These are phyloP conservation scores for Drosophila conformis DNA, from an alignment of 2,888 invertebrate species.

Conservation along the genomic window DNA sequence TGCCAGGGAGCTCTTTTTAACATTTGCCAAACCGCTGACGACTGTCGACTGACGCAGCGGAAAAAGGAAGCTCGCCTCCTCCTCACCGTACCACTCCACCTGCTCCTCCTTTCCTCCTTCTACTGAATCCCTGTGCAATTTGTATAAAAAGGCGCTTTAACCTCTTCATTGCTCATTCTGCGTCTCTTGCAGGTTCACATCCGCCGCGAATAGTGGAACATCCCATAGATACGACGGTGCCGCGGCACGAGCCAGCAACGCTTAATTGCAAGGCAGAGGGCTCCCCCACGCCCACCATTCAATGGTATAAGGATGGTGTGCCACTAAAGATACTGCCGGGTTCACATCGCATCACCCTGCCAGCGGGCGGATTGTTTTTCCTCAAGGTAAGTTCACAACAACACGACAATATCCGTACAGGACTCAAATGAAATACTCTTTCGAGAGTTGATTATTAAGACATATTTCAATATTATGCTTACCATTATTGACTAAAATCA, in stretches of 20 bases:
- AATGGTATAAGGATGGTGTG: constrained; percentile 92
- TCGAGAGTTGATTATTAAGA: neutral
- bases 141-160: constrained; percentile 58
- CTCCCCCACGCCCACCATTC: constrained; percentile 90
- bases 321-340: constrained; percentile 87
- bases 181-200: constrained; percentile 85
- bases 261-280: constrained; percentile 96
- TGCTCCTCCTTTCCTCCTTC: neutral
- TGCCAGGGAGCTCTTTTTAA: constrained; percentile 58
- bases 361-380: constrained; percentile 94
- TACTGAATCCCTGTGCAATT: constrained; percentile 35
- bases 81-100: neutral
- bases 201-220: constrained; percentile 95
- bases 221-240: constrained; percentile 94
- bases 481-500: neutral
- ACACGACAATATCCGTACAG: neutral
- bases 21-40: constrained; percentile 75
- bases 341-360: constrained; percentile 90
- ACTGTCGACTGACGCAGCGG: constrained; percentile 67
- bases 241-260: constrained; percentile 95
- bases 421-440: neutral
- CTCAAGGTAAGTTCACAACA: constrained; percentile 85
- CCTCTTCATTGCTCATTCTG: constrained; percentile 59
- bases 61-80: constrained; percentile 48
- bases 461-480: neutral